Evolutionary conservation across 2,113 vertebrate species (phyloP), one percentile per base, ranked within the genome.

Genomic region (Paedocypris sp.): DNA sequence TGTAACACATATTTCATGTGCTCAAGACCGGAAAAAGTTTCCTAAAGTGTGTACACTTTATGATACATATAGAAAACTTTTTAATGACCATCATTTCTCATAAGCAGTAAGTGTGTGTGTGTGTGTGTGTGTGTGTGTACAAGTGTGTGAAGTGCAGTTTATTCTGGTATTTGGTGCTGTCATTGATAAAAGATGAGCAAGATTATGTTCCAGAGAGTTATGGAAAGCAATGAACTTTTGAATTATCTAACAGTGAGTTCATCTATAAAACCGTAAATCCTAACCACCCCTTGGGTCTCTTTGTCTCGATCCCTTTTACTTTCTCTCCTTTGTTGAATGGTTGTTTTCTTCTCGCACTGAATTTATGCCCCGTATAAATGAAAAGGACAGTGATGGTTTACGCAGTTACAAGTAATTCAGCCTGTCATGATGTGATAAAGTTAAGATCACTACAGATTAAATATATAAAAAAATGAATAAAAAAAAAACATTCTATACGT

Each of bases 141-240:
- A 43, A 20, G 12, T 45, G 16, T 12, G 18, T 29, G 12, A 22
- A 18, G 22, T 42, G 20, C 49, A 35, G 53, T 64, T 64, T 64
- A 57, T 57, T 47, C 31, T 47, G 50, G 62, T 28, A 45, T 48
- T 48, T 48, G 15, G 16, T 48, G 62, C 19, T 63, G 39, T 48
- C 16, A 39, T 33, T 48, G 61, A 64, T 53, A 57, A 64, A 64
- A 48, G 25, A 64, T 33, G 49, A 47, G 16, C 33, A 29, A 64
- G 50, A 56, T 64, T 56, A 64, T 47, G 52, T 35, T 28, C 41
- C n/a, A 47, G 26, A 57, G 51, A 64, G 53, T 56, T 64, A 31
- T 54, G 45, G 62, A 56, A 46, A 50, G 54, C 25, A 38, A 43
- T 58, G 19, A 22, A 45, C 26, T 58, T 43, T 48, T 53, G 60